phyloP scores from a whole-genome alignment of 2,888 invertebrate genomes.

The Aspidapion aeneum region DNA sequence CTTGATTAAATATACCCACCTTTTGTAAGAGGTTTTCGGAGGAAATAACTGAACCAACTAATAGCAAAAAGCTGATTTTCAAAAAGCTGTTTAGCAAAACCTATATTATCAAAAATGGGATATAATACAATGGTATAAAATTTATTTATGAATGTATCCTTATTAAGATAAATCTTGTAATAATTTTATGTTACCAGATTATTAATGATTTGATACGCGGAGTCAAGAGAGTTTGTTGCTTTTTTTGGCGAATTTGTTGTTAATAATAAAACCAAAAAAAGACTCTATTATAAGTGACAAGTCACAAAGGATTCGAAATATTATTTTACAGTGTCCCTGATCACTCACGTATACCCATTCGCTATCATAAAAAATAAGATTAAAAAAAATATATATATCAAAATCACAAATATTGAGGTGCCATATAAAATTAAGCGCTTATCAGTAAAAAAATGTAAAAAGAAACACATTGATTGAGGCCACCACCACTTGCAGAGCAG shows the following conservation, averaged over 20 bases:
- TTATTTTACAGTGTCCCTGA: conserved; percentile 40
- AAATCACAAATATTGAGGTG: neutral
- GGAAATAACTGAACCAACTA: no score
- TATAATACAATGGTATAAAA: no score
- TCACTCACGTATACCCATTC: conserved; percentile 49
- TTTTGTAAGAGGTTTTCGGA: no score
- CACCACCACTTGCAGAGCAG: neutral
- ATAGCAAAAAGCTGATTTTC: no score
- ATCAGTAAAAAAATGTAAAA: conserved; percentile 12
- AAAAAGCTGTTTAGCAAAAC: no score
- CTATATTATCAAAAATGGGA: no score
- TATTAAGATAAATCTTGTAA: no score
- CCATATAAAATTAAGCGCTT: no score
- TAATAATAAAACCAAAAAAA: conserved; percentile 31
- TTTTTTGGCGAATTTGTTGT: neutral
- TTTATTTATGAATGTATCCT: no score
- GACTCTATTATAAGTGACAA: conserved; percentile 43
- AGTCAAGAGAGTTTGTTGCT: neutral
- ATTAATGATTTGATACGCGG: no score
- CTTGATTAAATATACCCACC: no score
- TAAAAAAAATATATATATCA: conserved; percentile 18
- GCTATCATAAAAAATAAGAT: conserved; percentile 35
- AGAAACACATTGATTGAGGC: conserved; percentile 11
- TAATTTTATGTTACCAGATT: no score
- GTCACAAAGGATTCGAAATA: conserved; percentile 39